These are phyloP conservation scores for Exocentrus adspersus DNA, from an alignment of 2,888 invertebrate genomes.

Conservation along the genomic window DNA sequence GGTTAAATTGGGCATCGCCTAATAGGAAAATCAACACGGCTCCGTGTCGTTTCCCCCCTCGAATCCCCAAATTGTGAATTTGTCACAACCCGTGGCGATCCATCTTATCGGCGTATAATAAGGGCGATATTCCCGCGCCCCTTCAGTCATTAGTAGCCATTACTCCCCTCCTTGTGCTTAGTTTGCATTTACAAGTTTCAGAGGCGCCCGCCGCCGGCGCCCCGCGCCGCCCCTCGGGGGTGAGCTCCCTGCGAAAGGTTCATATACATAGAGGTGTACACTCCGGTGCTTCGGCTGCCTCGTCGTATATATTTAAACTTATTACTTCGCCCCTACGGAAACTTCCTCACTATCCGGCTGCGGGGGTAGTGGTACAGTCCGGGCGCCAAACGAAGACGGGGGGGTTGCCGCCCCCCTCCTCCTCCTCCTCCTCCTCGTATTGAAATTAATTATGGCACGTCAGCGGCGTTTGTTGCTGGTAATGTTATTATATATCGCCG, in stretches of 20 bases:
- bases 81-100: slow-evolving; percentile 60
- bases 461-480: slow-evolving; percentile 5
- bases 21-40: not conserved
- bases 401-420: too few species aligned
- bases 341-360: slow-evolving; percentile 44
- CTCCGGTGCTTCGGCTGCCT: slow-evolving; percentile 57
- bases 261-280: slow-evolving; percentile 65
- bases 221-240: slow-evolving; percentile 47
- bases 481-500: slow-evolving; percentile 14
- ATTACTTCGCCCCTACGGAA: slow-evolving; percentile 43
- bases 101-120: slow-evolving; percentile 61
- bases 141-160: slow-evolving; percentile 63
- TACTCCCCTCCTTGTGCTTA: slow-evolving; percentile 63
- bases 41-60: slow-evolving; percentile 3
- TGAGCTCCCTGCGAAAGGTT: slow-evolving; percentile 60
- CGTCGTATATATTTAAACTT: slow-evolving; percentile 45
- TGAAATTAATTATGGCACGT: too few species aligned
- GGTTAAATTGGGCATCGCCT: not conserved
- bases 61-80: slow-evolving; percentile 61
- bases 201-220: slow-evolving; percentile 50
- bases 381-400: slow-evolving; percentile 48
- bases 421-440: too few species aligned
- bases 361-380: slow-evolving; percentile 54
- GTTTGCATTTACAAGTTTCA: slow-evolving; percentile 65
- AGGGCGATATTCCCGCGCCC: slow-evolving; percentile 61